Evolutionary conservation across 1,140 invertebrate genomes (phyloP).

Genomic region (Mercenaria mercenaria): DNA sequence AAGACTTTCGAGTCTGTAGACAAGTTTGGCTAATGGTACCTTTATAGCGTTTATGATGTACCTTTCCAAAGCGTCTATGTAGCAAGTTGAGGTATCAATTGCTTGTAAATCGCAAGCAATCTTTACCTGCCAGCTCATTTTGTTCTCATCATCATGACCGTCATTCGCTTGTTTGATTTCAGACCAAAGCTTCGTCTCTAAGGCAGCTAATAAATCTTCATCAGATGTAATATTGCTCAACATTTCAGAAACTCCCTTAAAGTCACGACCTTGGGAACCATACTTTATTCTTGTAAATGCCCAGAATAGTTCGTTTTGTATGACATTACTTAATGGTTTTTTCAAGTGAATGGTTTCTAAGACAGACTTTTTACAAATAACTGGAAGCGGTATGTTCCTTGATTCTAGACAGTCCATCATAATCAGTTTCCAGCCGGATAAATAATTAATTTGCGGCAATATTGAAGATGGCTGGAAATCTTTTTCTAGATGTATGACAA

Average conservation of each 20-base stretch:
- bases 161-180: background rate
- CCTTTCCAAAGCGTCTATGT: conserved; percentile 37
- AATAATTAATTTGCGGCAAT: conserved; percentile 70
- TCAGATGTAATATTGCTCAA: conserved; percentile 40
- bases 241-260: conserved; percentile 53
- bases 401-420: conserved; percentile 67
- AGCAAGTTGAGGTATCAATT: background rate
- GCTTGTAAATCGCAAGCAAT: conserved; percentile 35
- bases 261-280: conserved; percentile 27
- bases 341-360: conserved; percentile 53
- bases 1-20: conserved; percentile 2
- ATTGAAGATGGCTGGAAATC: background rate
- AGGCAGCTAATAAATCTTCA: conserved; percentile 32
- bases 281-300: conserved; percentile 74
- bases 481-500: conserved; percentile 69
- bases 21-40: conserved; percentile 27
- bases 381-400: conserved; percentile 26
- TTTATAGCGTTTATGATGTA: background rate
- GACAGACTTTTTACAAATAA: conserved; percentile 18
- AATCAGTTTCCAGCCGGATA: conserved; percentile 70
- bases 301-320: conserved; percentile 71
- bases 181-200: conserved; percentile 53
- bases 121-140: background rate
- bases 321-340: conserved; percentile 37
- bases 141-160: background rate